phyloP scores from a whole-genome alignment of 92 coral and sea anemone genomes.

The Metridium senile region DNA sequence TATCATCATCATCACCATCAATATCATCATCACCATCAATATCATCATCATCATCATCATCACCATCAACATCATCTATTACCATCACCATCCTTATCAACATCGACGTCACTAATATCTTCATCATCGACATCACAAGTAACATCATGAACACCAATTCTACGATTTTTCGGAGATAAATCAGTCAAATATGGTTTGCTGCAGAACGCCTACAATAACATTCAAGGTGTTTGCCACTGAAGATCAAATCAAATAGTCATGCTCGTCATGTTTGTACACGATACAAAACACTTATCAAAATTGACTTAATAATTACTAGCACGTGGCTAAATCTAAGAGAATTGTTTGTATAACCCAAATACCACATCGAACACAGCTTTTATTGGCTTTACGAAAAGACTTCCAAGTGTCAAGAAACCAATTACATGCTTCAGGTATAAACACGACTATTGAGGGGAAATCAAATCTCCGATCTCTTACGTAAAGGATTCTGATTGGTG shows the following conservation, averaged over 20 bases:
- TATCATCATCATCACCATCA: too few species aligned
- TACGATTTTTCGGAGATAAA: too few species aligned
- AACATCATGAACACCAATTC: too few species aligned
- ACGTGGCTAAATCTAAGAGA: background rate
- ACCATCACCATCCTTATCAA: too few species aligned
- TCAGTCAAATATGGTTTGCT: background rate
- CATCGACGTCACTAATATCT: too few species aligned
- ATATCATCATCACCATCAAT: too few species aligned
- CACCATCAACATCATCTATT: too few species aligned
- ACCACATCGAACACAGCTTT: background rate
- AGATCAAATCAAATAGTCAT: background rate
- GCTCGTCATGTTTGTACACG: background rate
- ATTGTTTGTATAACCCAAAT: background rate
- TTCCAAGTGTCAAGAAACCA: constrained; percentile 1
- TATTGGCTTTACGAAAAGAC: background rate
- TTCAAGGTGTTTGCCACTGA: background rate
- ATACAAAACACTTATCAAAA: background rate
- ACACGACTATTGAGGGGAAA: background rate
- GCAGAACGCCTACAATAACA: background rate
- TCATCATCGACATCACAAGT: too few species aligned
- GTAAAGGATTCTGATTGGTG: background rate
- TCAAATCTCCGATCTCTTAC: background rate
- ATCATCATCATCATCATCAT: too few species aligned
- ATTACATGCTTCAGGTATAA: background rate
- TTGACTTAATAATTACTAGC: background rate